These are phyloP conservation scores for Arctia plantaginis DNA, from an alignment of 2,888 invertebrate genomes.

Conservation along the genomic window DNA sequence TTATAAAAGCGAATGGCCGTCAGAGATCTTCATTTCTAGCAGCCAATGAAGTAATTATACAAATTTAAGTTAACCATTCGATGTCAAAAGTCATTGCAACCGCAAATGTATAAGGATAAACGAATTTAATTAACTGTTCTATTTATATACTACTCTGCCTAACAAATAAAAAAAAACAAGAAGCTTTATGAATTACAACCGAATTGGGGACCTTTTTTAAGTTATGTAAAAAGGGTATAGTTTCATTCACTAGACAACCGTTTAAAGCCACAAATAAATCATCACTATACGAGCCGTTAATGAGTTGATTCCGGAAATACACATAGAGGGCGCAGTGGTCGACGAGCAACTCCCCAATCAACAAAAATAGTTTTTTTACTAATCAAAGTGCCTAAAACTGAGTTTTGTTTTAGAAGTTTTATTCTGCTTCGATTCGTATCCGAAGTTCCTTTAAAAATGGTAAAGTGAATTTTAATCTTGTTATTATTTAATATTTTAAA, in stretches of 20 bases:
- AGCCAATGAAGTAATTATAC: neutral
- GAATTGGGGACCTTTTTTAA: too few relatives aligned
- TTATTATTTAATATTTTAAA: too few relatives aligned
- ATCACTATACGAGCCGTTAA: conserved; percentile 23
- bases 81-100: neutral
- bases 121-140: neutral
- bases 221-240: neutral
- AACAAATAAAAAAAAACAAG: too few relatives aligned
- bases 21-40: neutral
- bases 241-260: conserved; percentile 9
- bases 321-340: conserved; percentile 7
- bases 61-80: neutral
- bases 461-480: neutral
- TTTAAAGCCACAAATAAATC: conserved; percentile 45
- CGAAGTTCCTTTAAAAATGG: neutral
- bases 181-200: too few relatives aligned
- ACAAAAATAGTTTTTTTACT: too few relatives aligned
- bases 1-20: too few relatives aligned
- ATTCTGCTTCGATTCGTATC: too few relatives aligned
- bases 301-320: conserved; percentile 30
- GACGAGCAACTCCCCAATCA: too few relatives aligned
- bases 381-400: too few relatives aligned
- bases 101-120: too few relatives aligned
- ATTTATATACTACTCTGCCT: neutral
- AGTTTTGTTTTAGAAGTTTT: neutral